phyloP scores from a whole-genome alignment of 2,797 vertebrate genomes.

The Poecilia velifera region DNA sequence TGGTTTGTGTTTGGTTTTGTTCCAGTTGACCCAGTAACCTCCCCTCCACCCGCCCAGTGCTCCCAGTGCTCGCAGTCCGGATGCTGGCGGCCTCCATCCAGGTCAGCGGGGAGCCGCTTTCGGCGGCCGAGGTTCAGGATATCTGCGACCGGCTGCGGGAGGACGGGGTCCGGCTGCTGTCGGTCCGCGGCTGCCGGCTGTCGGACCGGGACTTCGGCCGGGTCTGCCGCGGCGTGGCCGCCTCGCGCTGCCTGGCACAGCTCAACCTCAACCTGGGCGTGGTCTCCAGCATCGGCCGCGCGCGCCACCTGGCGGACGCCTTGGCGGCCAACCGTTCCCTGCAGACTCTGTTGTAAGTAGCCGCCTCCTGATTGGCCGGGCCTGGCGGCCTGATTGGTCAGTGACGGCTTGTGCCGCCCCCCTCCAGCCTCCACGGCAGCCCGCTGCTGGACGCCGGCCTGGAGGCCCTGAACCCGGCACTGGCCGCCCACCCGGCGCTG shows the following conservation, averaged over 20 bases:
- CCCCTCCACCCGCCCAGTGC: neutral
- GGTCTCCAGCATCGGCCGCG: constrained; percentile 86
- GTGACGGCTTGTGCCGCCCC: neutral
- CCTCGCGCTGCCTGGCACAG: constrained; percentile 88
- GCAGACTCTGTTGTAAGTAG: constrained; percentile 93
- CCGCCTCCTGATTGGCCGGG: neutral
- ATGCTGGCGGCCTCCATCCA: constrained; percentile 97
- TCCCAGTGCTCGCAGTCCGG: neutral
- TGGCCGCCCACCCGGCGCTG: constrained; percentile 90
- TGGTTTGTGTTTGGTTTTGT: neutral
- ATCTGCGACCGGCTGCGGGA: constrained; percentile 92
- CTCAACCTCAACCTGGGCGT: constrained; percentile 96
- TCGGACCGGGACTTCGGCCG: constrained; percentile 93
- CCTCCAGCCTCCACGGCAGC: constrained; percentile 90
- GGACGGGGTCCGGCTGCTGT: constrained; percentile 90
- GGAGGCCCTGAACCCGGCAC: constrained; percentile 88
- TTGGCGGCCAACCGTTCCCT: constrained; percentile 91
- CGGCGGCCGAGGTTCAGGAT: constrained; percentile 90
- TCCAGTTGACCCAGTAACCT: neutral
- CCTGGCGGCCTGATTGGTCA: neutral
- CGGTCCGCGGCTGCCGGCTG: constrained; percentile 91
- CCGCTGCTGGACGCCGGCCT: constrained; percentile 90
- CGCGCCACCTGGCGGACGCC: constrained; percentile 90
- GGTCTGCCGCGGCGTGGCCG: constrained; percentile 88
- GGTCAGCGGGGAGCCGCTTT: constrained; percentile 93